Base-by-base conservation (phyloP, 2,888 invertebrate genomes). In the Galerucella pusilla region DNA sequence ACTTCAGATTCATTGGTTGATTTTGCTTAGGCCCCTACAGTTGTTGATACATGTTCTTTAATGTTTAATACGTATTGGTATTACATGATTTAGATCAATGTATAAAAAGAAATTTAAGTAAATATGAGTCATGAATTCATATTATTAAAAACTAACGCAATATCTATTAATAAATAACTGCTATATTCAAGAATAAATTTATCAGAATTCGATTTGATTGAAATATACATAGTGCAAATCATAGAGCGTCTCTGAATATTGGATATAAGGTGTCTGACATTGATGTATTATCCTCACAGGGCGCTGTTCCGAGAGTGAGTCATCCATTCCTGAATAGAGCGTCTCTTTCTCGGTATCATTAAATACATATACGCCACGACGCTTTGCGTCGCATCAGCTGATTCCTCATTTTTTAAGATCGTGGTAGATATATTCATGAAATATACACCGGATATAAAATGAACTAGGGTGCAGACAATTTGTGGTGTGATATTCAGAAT, bases 181-280 rank as follows among this genome's bases (percentile, higher is more conserved):
- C 16, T 57, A 20, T 2, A 57, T 57, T 57, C 16, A 20, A 57
- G 20, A 57, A 16, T 57, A 60, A 66, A 77, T 20, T 16, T 75
- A 76, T 75, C 68, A 74, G 71, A 75, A 76, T 61, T 71, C 75
- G 73, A 73, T 79, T 76, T 80, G 80, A 83, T 83, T 83, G 82
- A 84, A 83, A 80, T 86, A 86, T 86, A 86, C 85, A 87, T 86
- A 87, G 85, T 85, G 86, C 85, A 87, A 85, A 86, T 87, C 86
- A 86, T 87, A 86, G 86, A 85, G 85, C 85, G 84, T 81, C 81
- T 82, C 45, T 65, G 84, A 84, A 86, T 86, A 87, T 87, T 86
- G 86, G 86, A 86, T 86, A 86, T 86, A 86, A 87, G 87, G 87
- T 86, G 85, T 86, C 84, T 87, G 87, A 87, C 87, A 87, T 81